Percentiles rank a stretch among this genome's conserved stretches.
Conservation (phyloP, 2,888 invertebrate species). For the Celastrina argiolus region DNA sequence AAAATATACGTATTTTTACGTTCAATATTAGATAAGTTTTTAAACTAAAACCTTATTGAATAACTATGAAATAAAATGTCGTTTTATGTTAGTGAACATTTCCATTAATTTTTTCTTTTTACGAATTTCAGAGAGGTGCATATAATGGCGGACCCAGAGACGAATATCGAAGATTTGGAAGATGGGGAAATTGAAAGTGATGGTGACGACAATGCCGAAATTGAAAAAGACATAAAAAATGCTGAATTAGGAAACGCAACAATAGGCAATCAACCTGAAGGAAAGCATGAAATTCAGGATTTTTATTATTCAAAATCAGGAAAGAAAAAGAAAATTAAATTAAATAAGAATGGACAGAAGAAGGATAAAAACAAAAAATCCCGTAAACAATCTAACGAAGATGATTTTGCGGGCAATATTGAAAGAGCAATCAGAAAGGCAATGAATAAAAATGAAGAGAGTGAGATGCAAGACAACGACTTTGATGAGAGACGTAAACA, state of each 20-base stretch:
- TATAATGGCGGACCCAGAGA: constrained; percentile 54
- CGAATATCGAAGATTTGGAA: constrained; percentile 82
- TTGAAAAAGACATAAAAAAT: constrained; percentile 46
- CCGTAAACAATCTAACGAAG: constrained; percentile 69
- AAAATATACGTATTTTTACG: too few species aligned
- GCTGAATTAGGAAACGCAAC: constrained; percentile 37
- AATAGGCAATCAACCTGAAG: constrained; percentile 35
- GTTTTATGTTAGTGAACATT: too few species aligned
- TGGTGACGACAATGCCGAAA: constrained; percentile 60
- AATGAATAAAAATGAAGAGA: constrained; percentile 82
- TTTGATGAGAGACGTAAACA: constrained; percentile 72
- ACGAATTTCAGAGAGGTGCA: constrained; percentile 59
- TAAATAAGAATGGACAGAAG: constrained; percentile 68
- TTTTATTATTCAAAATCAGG: constrained; percentile 64
- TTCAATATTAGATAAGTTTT: too few species aligned
- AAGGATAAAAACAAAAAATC: constrained; percentile 75
- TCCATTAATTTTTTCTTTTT: constrained; percentile 30
- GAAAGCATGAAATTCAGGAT: constrained; percentile 49
- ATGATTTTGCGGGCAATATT: constrained; percentile 88
- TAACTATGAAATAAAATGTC: constrained; percentile 34
- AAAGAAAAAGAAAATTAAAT: constrained; percentile 73
- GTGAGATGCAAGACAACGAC: constrained; percentile 60
- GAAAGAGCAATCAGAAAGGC: constrained; percentile 88
- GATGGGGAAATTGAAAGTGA: constrained; percentile 91
- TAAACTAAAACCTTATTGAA: too few species aligned